Evolutionary conservation across 2,113 vertebrate species (phyloP).

Genomic region (Polyodon spathula): DNA sequence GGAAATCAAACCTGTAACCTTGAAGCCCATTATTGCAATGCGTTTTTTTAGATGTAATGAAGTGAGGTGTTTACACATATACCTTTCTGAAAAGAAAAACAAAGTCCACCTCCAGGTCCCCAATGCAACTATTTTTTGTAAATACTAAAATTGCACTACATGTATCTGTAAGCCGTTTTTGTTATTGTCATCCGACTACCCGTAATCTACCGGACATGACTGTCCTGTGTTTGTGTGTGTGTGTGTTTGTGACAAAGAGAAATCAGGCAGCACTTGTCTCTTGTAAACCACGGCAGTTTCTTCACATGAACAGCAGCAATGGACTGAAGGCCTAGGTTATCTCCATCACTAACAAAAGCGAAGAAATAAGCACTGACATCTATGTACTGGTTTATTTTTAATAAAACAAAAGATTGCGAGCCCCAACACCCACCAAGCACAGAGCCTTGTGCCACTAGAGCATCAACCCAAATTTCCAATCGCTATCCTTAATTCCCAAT

Average conservation of each 20-base stretch:
- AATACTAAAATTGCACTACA: constrained; percentile 34
- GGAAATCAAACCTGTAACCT: constrained; percentile 1
- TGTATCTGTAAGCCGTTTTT: constrained; percentile 26
- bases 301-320: constrained; percentile 38
- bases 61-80: too few relatives aligned
- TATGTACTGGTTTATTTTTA: constrained; percentile 28
- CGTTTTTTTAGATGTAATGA: neutral
- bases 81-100: constrained; percentile 2
- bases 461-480: neutral
- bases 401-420: constrained; percentile 47
- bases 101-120: constrained; percentile 29
- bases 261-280: constrained; percentile 40
- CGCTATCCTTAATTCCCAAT: too few relatives aligned
- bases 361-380: constrained; percentile 35
- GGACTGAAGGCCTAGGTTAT: too few relatives aligned
- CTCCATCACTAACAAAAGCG: constrained; percentile 31
- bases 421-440: constrained; percentile 28
- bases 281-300: constrained; percentile 42
- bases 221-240: constrained; percentile 59
- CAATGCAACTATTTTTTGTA: constrained; percentile 36
- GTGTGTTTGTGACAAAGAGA: constrained; percentile 30
- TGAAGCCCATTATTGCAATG: constrained; percentile 2
- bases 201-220: constrained; percentile 85
- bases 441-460: constrained; percentile 11
- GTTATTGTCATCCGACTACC: constrained; percentile 81